Evolutionary conservation across 2,888 invertebrate species (phyloP).

Genomic region (Microctonus brassicae): DNA sequence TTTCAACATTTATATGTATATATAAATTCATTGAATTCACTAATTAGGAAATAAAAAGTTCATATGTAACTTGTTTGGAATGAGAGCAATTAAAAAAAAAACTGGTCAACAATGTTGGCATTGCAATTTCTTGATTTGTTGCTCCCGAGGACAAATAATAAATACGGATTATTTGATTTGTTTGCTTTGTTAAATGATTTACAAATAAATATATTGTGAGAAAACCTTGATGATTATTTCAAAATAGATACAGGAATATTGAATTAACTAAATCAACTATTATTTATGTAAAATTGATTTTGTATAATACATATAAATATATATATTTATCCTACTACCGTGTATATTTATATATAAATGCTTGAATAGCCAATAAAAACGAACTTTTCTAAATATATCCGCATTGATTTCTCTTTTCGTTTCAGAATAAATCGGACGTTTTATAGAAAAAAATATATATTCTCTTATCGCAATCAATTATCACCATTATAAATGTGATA

Average conservation of each 20-base stretch:
- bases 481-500: background rate
- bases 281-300: background rate
- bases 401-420: background rate
- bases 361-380: background rate
- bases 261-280: background rate
- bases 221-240: too few species aligned
- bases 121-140: constrained; percentile 5
- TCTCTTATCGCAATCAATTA: background rate
- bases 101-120: constrained; percentile 1
- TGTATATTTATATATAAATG: background rate
- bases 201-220: too few species aligned
- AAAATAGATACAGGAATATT: too few species aligned
- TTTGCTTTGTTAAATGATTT: background rate
- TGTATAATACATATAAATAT: too few species aligned
- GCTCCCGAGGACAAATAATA: background rate
- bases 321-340: background rate
- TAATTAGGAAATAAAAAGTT: constrained; percentile 13
- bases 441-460: background rate
- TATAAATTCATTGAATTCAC: constrained; percentile 7
- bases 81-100: constrained; percentile 13
- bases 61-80: constrained; percentile 13
- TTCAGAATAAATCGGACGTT: too few species aligned
- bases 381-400: background rate
- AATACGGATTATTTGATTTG: background rate
- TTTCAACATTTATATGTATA: too few species aligned